These are phyloP conservation scores for Cryptotermes secundus DNA, from an alignment of 1,140 invertebrate genomes.

Conservation along the genomic window DNA sequence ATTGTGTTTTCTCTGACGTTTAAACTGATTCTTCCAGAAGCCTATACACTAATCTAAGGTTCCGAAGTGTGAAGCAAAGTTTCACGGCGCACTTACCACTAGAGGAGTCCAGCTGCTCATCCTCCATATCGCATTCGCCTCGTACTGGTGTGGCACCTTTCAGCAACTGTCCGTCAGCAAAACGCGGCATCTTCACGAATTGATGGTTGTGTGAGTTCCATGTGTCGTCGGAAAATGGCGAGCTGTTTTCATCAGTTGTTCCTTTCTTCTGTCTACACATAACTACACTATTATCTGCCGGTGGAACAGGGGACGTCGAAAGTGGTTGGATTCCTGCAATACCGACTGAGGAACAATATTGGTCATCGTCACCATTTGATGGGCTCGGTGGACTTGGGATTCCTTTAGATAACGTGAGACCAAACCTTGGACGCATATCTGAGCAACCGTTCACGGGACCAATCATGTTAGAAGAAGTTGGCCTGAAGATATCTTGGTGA, in stretches of 20 bases:
- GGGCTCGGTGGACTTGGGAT: conserved; percentile 40
- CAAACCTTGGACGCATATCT: not conserved
- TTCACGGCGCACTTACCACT: not conserved
- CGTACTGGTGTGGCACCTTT: not conserved
- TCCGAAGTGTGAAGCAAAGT: too few relatives aligned
- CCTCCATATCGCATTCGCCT: not conserved
- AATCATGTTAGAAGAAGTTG: not conserved
- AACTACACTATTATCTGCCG: not conserved
- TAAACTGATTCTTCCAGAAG: too few relatives aligned
- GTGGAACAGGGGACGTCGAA: not conserved
- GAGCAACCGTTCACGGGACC: not conserved
- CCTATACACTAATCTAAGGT: too few relatives aligned
- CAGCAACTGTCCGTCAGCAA: conserved; percentile 31
- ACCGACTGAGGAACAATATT: not conserved
- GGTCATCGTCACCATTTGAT: not conserved
- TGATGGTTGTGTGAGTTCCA: conserved; percentile 41
- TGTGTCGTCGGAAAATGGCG: conserved; percentile 38
- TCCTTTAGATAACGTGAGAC: conserved; percentile 42
- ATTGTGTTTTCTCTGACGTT: too few relatives aligned
- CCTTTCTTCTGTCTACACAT: not conserved
- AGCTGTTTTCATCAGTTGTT: not conserved
- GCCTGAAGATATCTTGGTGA: not conserved
- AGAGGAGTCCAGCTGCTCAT: not conserved
- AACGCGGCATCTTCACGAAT: conserved; percentile 36
- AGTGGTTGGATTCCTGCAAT: not conserved